Evolutionary conservation across 2,888 invertebrate genomes (phyloP).

Genomic region (Silvanus unidentatus): DNA sequence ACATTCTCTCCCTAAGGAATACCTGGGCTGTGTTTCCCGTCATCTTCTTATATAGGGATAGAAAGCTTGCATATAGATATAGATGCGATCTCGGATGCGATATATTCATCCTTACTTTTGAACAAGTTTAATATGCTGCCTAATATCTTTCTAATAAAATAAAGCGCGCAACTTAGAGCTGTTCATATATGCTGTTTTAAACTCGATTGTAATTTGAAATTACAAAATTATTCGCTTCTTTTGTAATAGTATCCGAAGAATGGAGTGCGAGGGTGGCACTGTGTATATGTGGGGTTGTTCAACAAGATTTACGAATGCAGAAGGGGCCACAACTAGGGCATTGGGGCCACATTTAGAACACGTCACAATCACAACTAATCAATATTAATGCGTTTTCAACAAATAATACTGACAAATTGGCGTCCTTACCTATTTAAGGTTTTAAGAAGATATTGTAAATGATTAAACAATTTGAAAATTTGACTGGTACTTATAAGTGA

Average conservation of each 20-base stretch:
- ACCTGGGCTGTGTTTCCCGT: conserved; percentile 38
- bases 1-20: conserved; percentile 38
- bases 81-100: too few species aligned
- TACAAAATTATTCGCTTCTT: conserved; percentile 19
- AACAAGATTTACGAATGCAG: background rate
- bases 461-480: too few species aligned
- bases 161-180: conserved; percentile 8
- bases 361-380: conserved; percentile 7
- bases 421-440: too few species aligned
- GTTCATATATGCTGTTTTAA: conserved; percentile 22
- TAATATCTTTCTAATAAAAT: conserved; percentile 24
- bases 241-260: conserved; percentile 8
- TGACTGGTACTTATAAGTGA: too few species aligned
- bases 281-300: background rate
- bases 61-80: background rate
- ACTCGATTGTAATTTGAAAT: conserved; percentile 16
- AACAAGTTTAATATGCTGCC: conserved; percentile 23
- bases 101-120: too few species aligned
- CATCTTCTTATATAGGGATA: conserved; percentile 20
- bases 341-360: conserved; percentile 9
- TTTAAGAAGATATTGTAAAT: too few species aligned
- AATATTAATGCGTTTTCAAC: conserved; percentile 8
- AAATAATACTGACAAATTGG: conserved; percentile 1
- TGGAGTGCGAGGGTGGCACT: background rate
- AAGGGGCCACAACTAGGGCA: conserved; percentile 17